Conservation (phyloP, 2,888 invertebrate species). For the Tinea semifulvella region DNA sequence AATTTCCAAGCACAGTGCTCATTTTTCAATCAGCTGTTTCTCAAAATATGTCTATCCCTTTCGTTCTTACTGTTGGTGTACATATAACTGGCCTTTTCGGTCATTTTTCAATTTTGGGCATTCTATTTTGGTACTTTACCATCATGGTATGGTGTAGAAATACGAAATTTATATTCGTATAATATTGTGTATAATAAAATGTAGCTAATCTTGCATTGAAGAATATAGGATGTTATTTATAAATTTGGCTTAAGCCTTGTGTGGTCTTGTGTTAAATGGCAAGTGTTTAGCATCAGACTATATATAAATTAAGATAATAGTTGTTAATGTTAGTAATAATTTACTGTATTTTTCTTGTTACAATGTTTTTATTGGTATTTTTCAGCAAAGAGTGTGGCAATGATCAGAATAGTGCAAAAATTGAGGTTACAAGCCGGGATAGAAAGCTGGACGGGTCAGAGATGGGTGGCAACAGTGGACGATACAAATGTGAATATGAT, state of each 20-base stretch:
- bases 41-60: slow-evolving; percentile 38
- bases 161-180: slow-evolving; percentile 20
- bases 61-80: slow-evolving; percentile 35
- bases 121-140: slow-evolving; percentile 65
- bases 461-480: slow-evolving; percentile 41
- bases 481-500: slow-evolving; percentile 89
- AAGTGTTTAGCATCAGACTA: no score
- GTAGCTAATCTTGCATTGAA: no score
- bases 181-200: no score
- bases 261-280: no score
- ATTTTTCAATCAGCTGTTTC: slow-evolving; percentile 56
- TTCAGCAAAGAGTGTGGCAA: slow-evolving; percentile 4
- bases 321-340: no score
- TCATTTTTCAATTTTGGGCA: slow-evolving; percentile 58
- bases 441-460: slow-evolving; percentile 43
- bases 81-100: slow-evolving; percentile 43
- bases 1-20: slow-evolving; percentile 13
- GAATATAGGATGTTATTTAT: no score
- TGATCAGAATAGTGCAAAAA: not conserved
- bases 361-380: no score
- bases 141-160: slow-evolving; percentile 58
- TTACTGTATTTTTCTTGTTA: no score
- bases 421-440: slow-evolving; percentile 25
- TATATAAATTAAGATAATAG: no score
- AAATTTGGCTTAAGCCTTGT: no score